Percentiles rank a stretch among this genome's conserved stretches.
These are phyloP conservation scores for Cantharis rustica DNA, from an alignment of 2,888 invertebrate genomes.

Conservation along the genomic window DNA sequence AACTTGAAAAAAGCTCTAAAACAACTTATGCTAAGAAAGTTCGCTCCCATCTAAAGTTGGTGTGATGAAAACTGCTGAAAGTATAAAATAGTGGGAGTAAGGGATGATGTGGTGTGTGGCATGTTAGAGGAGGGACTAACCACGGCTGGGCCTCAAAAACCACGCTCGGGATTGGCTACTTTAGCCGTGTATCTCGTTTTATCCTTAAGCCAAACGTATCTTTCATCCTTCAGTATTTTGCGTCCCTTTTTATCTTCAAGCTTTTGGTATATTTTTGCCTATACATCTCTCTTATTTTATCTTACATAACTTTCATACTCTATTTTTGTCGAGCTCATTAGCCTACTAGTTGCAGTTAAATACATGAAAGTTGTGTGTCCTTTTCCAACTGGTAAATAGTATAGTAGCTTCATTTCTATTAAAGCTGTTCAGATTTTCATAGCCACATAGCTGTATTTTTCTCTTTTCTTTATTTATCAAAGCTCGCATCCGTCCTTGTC, in stretches of 20 bases:
- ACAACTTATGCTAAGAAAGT: constrained; percentile 16
- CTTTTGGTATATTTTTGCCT: constrained; percentile 1
- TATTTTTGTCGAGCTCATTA: constrained; percentile 27
- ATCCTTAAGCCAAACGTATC: constrained; percentile 3
- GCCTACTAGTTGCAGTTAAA: constrained; percentile 30
- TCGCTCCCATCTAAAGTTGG: constrained; percentile 21
- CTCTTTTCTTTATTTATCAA: constrained; percentile 49
- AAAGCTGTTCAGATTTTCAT: constrained; percentile 49
- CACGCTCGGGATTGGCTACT: constrained; percentile 57
- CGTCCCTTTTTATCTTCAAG: constrained; percentile 24
- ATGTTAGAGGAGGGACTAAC: constrained; percentile 58
- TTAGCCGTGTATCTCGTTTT: constrained; percentile 23
- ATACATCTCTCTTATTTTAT: constrained; percentile 2
- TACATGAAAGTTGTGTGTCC: constrained; percentile 47
- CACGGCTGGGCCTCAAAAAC: constrained; percentile 59
- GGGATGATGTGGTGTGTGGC: constrained; percentile 54
- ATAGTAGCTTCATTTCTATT: constrained; percentile 45
- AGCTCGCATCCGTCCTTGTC: constrained; percentile 41
- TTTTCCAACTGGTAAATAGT: constrained; percentile 39
- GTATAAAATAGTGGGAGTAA: constrained; percentile 35
- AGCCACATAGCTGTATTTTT: constrained; percentile 49
- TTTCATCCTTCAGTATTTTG: constrained; percentile 11
- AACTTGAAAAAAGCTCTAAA: background rate
- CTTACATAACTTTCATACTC: background rate
- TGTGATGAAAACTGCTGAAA: constrained; percentile 28